Conservation (phyloP, 2,113 vertebrate species). For the Gracilinanus agilis region DNA sequence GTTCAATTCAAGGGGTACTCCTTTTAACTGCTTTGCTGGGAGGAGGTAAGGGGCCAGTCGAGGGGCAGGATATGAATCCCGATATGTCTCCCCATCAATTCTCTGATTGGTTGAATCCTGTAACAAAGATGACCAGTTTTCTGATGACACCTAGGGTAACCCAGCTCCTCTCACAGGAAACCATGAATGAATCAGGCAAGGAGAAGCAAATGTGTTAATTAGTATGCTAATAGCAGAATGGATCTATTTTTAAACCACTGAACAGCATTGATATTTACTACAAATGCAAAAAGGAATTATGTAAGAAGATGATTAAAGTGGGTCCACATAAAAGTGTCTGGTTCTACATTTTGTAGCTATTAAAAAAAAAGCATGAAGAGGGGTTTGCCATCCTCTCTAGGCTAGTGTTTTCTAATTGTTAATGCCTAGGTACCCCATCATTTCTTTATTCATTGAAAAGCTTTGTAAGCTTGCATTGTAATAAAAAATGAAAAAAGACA, state of each 20-base stretch:
- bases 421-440: not conserved
- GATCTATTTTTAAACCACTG: constrained; percentile 66
- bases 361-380: constrained; percentile 28
- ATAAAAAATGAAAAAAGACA: not conserved
- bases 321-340: constrained; percentile 56
- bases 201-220: constrained; percentile 57
- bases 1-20: fast-evolving
- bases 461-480: not conserved
- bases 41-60: not conserved
- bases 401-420: not conserved
- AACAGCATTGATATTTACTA: constrained; percentile 63
- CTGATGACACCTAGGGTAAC: constrained; percentile 27
- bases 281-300: constrained; percentile 63
- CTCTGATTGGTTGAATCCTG: not conserved
- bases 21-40: not conserved
- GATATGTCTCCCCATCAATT: not conserved
- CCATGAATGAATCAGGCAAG: constrained; percentile 47
- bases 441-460: not conserved
- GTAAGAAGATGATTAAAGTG: constrained; percentile 62
- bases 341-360: not conserved
- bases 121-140: not conserved
- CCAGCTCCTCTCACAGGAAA: constrained; percentile 18
- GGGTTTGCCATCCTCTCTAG: not conserved
- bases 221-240: constrained; percentile 63
- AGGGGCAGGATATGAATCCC: not conserved